Conservation (phyloP, 2,113 vertebrate genomes). For the Gallinago undulata region DNA sequence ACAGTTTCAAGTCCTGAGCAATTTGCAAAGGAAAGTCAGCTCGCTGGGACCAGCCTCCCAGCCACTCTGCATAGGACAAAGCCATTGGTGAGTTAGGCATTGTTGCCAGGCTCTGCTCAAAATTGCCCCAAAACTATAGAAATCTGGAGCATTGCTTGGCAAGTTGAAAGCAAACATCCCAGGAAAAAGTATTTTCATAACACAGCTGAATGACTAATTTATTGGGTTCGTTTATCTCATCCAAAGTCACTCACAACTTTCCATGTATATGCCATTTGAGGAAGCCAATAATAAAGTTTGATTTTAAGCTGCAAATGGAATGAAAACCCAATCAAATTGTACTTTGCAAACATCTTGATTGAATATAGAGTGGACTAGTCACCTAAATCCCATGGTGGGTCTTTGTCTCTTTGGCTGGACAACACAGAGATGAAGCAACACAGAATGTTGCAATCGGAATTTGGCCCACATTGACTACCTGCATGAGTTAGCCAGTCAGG, state of each 20-base stretch:
- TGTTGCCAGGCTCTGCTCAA: not conserved
- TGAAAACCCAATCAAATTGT: not conserved
- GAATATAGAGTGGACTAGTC: not conserved
- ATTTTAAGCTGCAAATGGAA: not conserved
- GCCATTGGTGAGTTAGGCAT: not conserved
- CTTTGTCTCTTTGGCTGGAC: not conserved
- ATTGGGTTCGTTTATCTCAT: not conserved
- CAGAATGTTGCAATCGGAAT: not conserved
- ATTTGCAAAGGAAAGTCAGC: not conserved
- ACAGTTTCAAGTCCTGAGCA: constrained; percentile 1
- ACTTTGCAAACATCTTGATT: not conserved
- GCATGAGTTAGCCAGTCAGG: not conserved
- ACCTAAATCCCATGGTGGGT: not conserved
- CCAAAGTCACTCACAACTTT: not conserved
- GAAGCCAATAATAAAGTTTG: not conserved
- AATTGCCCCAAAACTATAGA: not conserved
- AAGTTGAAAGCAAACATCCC: not conserved
- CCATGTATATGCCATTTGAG: not conserved
- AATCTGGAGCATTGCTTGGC: not conserved
- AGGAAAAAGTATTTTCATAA: not conserved
- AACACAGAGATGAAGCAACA: not conserved
- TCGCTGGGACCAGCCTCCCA: not conserved
- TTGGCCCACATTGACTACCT: not conserved
- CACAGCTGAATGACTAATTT: not conserved
- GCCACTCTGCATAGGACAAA: not conserved